Conservation (phyloP, 2,888 invertebrate species). For the Lithosia quadra region DNA sequence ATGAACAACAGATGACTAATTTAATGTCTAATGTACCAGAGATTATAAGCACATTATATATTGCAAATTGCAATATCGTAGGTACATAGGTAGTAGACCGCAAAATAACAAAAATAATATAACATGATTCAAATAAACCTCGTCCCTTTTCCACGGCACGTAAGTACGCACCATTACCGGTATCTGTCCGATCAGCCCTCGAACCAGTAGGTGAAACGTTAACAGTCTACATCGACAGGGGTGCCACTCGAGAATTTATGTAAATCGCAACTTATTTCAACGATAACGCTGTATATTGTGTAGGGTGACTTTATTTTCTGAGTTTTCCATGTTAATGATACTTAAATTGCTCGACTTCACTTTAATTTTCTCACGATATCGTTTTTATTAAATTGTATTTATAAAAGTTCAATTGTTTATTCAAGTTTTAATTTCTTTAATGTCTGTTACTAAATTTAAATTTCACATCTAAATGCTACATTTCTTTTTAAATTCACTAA, state of each 20-base stretch:
- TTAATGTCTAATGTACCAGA: too few relatives aligned
- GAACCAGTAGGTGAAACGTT: slow-evolving; percentile 66
- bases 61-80: too few relatives aligned
- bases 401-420: background rate
- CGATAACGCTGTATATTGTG: slow-evolving; percentile 43
- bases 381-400: background rate
- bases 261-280: slow-evolving; percentile 48
- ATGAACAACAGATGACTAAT: too few relatives aligned
- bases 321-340: slow-evolving; percentile 49
- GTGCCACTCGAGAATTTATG: slow-evolving; percentile 50
- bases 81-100: background rate
- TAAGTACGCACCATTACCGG: slow-evolving; percentile 29
- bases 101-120: background rate
- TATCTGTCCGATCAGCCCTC: slow-evolving; percentile 63
- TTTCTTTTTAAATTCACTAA: too few relatives aligned
- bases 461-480: too few relatives aligned
- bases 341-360: slow-evolving; percentile 40
- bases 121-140: slow-evolving; percentile 3
- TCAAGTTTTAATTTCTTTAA: too few relatives aligned
- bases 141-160: slow-evolving; percentile 8
- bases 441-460: too few relatives aligned
- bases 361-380: background rate
- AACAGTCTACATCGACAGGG: slow-evolving; percentile 58
- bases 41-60: too few relatives aligned
- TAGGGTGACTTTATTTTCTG: slow-evolving; percentile 41